Evolutionary conservation across 2,888 invertebrate species (phyloP), one percentile per base, ranked within the genome.

Genomic region (Chirona hameri): DNA sequence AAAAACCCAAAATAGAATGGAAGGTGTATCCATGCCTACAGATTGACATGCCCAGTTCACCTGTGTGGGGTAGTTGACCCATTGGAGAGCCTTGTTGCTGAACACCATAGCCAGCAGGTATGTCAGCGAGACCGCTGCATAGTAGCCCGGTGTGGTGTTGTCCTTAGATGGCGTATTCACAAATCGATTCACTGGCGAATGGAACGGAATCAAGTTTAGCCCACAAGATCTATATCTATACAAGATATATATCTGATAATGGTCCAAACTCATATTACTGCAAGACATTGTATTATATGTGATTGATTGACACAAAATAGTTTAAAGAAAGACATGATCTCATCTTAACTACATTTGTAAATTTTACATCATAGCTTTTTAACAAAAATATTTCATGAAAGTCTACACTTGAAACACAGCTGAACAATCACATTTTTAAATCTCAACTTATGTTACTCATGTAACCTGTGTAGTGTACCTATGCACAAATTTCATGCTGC

Each of bases 61-160:
- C 91, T 99, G 99, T 4, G 99, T 99, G 0, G 99, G 99, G 89
- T 98, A 99, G 84, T 94, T 93, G 39, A 99, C 94, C 93, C 97
- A 98, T 86, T 97, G 95, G 79, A 99, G 89, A 0, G 99, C 96
- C 93, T 98, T 95, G 87, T 95, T 98, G 79, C 97, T 98, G 85
- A 94, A 93, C 1, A 99, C 92, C 99, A 99, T 99, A 0, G 93
- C 99, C 69, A 97, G 89, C 0, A 99, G 89, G 88, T 99, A 99
- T 0, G 97, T 96, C 18, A 97, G 88, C 0, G 98, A 92, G 84
- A 94, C 93, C 31, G 93, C 90, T 39, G 93, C 93, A 89, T 97
- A 98, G 87, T 96, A 94, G 1, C 91, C 86, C 0, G 89, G 91
- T 24, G 92, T 92, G 0, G 97, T 97, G 9, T 90, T 92, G 86